Conservation (phyloP, 1,140 invertebrate species). For the Danaus melanippus region DNA sequence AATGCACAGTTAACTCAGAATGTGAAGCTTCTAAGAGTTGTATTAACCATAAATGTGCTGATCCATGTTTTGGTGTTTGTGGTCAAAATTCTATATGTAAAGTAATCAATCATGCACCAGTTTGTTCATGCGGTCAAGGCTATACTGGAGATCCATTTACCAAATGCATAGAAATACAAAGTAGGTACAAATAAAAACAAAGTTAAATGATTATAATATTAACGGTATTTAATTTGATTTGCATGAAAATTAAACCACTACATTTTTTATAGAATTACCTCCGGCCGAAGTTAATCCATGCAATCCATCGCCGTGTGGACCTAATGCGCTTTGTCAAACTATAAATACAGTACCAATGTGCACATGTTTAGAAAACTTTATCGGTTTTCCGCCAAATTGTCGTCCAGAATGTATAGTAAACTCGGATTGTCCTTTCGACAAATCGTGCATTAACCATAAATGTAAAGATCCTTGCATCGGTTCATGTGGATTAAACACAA, state of each 20-base stretch:
- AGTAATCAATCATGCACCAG: slow-evolving; percentile 83
- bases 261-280: slow-evolving; percentile 33
- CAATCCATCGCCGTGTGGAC: slow-evolving; percentile 81
- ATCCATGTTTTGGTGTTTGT: slow-evolving; percentile 80
- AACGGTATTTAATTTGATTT: neutral
- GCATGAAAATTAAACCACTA: neutral
- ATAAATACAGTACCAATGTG: slow-evolving; percentile 77
- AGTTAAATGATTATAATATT: no score
- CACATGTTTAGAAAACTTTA: slow-evolving; percentile 78
- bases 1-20: slow-evolving; percentile 85
- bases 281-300: slow-evolving; percentile 74
- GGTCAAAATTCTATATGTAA: slow-evolving; percentile 83
- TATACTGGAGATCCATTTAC: slow-evolving; percentile 79
- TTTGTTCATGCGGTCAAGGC: slow-evolving; percentile 75
- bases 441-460: slow-evolving; percentile 80
- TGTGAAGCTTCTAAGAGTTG: slow-evolving; percentile 89
- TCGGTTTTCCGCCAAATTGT: slow-evolving; percentile 82
- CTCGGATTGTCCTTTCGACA: slow-evolving; percentile 78
- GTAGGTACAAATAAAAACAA: slow-evolving; percentile 28
- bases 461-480: slow-evolving; percentile 82
- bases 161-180: slow-evolving; percentile 65
- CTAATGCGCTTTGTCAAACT: slow-evolving; percentile 80
- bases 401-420: slow-evolving; percentile 82
- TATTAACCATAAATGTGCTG: slow-evolving; percentile 75
- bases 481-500: slow-evolving; percentile 79